Percentiles rank a stretch among this genome's conserved stretches.
Conservation (phyloP, 2,888 invertebrate genomes). For the Sphinx pinastri region DNA sequence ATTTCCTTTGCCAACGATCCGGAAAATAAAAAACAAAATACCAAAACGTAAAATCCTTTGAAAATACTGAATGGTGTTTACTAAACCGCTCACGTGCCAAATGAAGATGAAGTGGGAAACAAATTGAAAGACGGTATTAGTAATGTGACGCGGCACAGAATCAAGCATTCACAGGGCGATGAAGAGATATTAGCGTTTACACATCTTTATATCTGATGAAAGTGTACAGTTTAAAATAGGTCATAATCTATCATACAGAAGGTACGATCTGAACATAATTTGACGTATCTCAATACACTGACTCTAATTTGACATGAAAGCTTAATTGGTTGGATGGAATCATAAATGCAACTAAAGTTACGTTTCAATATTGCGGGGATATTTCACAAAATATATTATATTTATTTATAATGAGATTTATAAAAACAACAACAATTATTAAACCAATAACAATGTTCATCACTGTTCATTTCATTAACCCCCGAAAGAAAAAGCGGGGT, state of each 20-base stretch:
- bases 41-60: constrained; percentile 32
- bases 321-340: no score
- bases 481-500: no score
- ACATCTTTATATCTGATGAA: background rate
- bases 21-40: constrained; percentile 20
- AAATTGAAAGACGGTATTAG: constrained; percentile 41
- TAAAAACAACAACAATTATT: no score
- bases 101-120: constrained; percentile 31
- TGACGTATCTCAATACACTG: background rate
- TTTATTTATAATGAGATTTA: background rate
- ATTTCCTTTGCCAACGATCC: background rate
- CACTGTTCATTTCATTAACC: no score
- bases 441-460: no score
- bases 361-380: background rate
- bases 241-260: background rate
- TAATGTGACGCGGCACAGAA: constrained; percentile 34
- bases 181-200: constrained; percentile 7
- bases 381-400: background rate
- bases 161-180: constrained; percentile 1
- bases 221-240: background rate
- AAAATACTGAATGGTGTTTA: constrained; percentile 28
- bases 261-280: background rate
- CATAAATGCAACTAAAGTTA: no score
- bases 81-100: constrained; percentile 40
- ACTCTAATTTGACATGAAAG: background rate